Base-by-base conservation (phyloP, 2,113 vertebrate genomes). In the Salvelinus fontinalis region DNA sequence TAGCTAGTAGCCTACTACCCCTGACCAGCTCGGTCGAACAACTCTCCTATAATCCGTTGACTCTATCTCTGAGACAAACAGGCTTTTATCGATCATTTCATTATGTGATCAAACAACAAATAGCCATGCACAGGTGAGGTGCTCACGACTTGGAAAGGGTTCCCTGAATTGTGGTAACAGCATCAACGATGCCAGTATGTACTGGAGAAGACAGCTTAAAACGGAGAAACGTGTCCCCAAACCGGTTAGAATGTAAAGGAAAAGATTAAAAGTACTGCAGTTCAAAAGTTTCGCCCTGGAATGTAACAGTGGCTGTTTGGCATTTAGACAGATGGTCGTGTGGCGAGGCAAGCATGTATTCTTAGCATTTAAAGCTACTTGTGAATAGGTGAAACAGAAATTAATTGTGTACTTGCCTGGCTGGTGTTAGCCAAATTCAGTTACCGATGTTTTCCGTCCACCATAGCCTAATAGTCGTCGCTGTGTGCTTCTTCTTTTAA, bases 81-180 rank as follows among this genome's bases (percentile, higher is more conserved):
- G 91, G 80, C 89, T 83, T 81, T 84, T 93, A 95, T 95, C 93
- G 95, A 96, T 95, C 92, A 95, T 95, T 92, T 89, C 90, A 93
- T 93, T 93, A 94, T 92, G 91, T 93, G 93, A 91, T 92, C 91
- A 90, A 91, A 89, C 91, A 93, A 86, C 93, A 91, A 91, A 92
- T 84, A 82, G 71, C 71, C 54, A 39, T 44, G 84, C 83, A 82
- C 93, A 94, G 93, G 94, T 95, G 95, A 93, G 87, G 80, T 71
- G 87, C 77, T 73, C 82, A 79, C 71, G 73, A 83, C 80, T 71
- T 67, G 75, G 8, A 78, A 75, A 65, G 75, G 29, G n/a, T 57
- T 69, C 54, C 59, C 75, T 70, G 67, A n/a, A 44, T 39, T 48
- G 62, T 26, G 70, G 79, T 67, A 78, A 77, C 73, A 57, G 78